Conservation (phyloP, 1,140 invertebrate species). For the Diachasma alloeum region DNA sequence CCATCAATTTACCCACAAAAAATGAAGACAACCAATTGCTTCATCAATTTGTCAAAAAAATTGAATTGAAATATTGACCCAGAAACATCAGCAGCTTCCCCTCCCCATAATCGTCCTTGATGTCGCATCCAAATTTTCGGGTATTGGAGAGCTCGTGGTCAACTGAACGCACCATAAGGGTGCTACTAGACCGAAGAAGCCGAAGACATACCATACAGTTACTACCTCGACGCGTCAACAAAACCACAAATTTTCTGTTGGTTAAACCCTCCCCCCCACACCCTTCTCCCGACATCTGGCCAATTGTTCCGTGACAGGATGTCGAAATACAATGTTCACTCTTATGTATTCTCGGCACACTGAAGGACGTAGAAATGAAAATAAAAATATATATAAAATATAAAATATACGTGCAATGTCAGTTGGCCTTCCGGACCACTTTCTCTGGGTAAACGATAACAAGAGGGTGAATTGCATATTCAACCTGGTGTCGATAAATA, state of each 20-base stretch:
- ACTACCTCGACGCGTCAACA: constrained; percentile 22
- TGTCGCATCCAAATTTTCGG: neutral
- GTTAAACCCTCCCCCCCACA: constrained; percentile 13
- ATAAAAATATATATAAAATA: neutral
- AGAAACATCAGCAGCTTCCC: neutral
- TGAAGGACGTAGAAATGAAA: constrained; percentile 7
- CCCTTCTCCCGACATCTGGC: constrained; percentile 27
- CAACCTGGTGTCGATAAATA: constrained; percentile 25
- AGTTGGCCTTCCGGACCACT: constrained; percentile 32
- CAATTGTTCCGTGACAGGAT: constrained; percentile 32
- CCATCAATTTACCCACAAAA: neutral
- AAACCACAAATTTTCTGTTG: constrained; percentile 30
- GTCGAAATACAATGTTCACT: constrained; percentile 22
- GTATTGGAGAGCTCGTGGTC: neutral
- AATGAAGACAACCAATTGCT: neutral
- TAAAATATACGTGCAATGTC: constrained; percentile 1
- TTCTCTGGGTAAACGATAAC: constrained; percentile 16
- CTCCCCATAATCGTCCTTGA: neutral
- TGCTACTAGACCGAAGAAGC: neutral
- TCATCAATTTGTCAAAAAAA: neutral
- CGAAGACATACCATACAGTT: constrained; percentile 10
- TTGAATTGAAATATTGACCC: neutral
- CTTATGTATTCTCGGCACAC: constrained; percentile 16
- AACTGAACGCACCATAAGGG: constrained; percentile 1
- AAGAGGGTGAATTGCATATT: constrained; percentile 7